These are phyloP conservation scores for Andricus quercusramuli DNA, from an alignment of 2,888 invertebrate genomes.

Conservation along the genomic window DNA sequence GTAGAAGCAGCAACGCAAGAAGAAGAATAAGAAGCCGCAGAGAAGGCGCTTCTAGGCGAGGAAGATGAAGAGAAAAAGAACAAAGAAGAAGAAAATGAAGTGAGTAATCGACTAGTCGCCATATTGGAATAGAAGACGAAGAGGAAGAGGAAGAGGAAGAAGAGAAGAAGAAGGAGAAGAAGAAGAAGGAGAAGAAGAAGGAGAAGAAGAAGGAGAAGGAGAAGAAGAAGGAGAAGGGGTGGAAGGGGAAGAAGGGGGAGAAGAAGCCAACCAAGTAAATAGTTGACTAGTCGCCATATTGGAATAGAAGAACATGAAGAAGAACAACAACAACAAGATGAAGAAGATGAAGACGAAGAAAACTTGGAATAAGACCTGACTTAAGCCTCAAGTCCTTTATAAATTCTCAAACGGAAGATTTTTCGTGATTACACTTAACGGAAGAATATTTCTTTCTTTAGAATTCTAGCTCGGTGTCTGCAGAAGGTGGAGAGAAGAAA, in stretches of 20 bases:
- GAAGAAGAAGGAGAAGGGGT: too few species aligned
- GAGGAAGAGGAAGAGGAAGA: slow-evolving; percentile 43
- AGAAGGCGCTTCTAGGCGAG: slow-evolving; percentile 48
- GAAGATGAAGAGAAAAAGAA: slow-evolving; percentile 47
- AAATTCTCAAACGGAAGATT: neutral
- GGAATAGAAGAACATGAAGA: too few species aligned
- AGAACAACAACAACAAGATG: too few species aligned
- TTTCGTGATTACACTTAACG: neutral
- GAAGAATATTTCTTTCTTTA: neutral
- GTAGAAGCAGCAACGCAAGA: slow-evolving; percentile 53
- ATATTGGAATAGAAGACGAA: slow-evolving; percentile 2
- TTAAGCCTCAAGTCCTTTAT: neutral
- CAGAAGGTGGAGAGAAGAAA: neutral
- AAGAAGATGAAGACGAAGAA: too few species aligned
- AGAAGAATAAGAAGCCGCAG: slow-evolving; percentile 52
- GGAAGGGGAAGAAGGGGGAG: too few species aligned
- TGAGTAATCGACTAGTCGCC: slow-evolving; percentile 21
- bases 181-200: neutral
- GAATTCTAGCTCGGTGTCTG: too few species aligned
- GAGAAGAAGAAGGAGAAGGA: too few species aligned
- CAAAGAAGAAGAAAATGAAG: slow-evolving; percentile 46
- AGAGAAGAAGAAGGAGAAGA: too few species aligned
- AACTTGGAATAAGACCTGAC: too few species aligned
- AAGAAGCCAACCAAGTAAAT: too few species aligned
- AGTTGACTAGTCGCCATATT: too few species aligned